These are phyloP conservation scores for Hippopotamyrus pictus DNA, from an alignment of 2,797 vertebrate genomes.

Conservation along the genomic window DNA sequence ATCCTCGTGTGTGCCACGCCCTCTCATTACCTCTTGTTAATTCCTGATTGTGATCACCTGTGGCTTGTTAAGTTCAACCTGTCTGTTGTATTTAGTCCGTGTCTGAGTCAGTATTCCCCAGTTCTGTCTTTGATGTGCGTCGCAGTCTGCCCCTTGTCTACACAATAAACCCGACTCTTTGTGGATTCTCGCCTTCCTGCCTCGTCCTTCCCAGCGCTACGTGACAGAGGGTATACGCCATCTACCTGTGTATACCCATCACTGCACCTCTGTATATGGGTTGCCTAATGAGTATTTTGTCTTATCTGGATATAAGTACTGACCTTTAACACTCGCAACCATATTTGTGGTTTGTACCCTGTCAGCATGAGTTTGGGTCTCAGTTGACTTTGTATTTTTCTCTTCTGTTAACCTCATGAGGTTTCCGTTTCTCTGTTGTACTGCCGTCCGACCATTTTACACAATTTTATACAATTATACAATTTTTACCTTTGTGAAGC, in stretches of 20 bases:
- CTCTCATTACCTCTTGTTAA: too few relatives aligned
- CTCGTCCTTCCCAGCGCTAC: too few relatives aligned
- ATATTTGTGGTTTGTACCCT: background rate
- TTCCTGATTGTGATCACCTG: too few relatives aligned
- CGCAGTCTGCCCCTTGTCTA: too few relatives aligned
- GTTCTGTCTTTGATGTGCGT: too few relatives aligned
- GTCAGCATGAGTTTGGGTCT: background rate
- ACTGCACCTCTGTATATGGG: background rate
- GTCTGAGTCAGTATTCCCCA: too few relatives aligned
- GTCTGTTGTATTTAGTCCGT: too few relatives aligned
- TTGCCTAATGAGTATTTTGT: background rate
- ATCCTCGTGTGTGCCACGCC: too few relatives aligned
- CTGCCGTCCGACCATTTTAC: background rate
- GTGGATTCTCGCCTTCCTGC: too few relatives aligned
- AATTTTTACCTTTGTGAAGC: background rate
- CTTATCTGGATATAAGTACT: background rate
- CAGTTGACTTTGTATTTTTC: background rate
- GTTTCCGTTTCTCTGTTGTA: background rate
- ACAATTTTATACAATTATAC: background rate
- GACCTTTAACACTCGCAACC: background rate
- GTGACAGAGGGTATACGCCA: background rate
- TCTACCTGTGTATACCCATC: background rate
- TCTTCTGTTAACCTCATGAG: background rate
- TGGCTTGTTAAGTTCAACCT: too few relatives aligned
- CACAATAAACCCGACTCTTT: too few relatives aligned